Percentiles rank a stretch among this genome's conserved stretches.
Conservation (phyloP, 2,797 vertebrate species). For the Phataginus tricuspis region DNA sequence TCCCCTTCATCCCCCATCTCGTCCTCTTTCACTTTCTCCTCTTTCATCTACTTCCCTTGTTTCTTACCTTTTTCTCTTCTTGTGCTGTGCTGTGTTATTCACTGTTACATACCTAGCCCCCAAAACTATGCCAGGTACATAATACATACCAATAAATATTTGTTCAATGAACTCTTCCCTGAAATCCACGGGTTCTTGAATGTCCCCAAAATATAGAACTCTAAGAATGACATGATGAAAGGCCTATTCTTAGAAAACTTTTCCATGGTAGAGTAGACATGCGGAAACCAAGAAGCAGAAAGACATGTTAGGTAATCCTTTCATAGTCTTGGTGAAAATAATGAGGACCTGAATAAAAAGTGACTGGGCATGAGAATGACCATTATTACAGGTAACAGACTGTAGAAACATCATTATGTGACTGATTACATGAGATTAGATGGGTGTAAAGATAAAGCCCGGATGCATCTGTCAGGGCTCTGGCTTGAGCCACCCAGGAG, state of each 20-base stretch:
- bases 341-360: not conserved
- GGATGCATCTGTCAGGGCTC: not conserved
- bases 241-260: not conserved
- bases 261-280: not conserved
- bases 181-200: not conserved
- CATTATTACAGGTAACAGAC: not conserved
- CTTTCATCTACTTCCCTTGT: not conserved
- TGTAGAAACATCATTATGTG: not conserved
- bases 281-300: not conserved
- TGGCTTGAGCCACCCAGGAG: not conserved
- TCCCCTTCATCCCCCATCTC: rapidly evolving
- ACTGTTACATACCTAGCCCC: rapidly evolving
- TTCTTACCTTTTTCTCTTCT: not conserved
- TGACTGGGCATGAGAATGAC: not conserved
- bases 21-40: not conserved
- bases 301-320: not conserved
- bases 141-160: not conserved
- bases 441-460: not conserved
- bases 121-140: not conserved
- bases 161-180: not conserved
- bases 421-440: not conserved
- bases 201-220: not conserved
- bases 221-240: not conserved
- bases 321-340: not conserved
- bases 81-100: not conserved